These are phyloP conservation scores for Synanthedon formicaeformis DNA, from an alignment of 2,888 invertebrate species.

Conservation along the genomic window DNA sequence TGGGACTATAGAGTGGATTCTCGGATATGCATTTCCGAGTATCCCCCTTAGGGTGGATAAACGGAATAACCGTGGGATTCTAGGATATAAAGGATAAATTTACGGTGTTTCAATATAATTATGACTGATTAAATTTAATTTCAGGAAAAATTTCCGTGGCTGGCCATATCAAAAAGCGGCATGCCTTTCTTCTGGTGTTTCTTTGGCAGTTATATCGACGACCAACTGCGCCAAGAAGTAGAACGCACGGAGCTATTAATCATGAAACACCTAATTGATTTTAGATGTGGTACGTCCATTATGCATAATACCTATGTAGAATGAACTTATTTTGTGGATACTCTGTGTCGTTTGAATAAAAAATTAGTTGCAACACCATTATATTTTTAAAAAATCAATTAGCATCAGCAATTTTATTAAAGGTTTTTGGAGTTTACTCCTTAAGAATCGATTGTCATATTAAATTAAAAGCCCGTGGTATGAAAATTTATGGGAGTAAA, in stretches of 20 bases:
- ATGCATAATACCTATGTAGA: not conserved
- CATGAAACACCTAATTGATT: slow-evolving; percentile 40
- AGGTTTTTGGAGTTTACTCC: no score
- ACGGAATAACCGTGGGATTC: not conserved
- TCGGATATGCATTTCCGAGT: no score
- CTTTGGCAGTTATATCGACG: slow-evolving; percentile 27
- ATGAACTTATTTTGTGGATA: no score
- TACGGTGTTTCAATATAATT: not conserved
- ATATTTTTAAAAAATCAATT: no score
- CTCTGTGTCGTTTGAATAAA: no score
- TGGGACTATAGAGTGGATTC: no score
- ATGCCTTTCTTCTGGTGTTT: slow-evolving; percentile 32
- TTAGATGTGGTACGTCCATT: slow-evolving; percentile 30
- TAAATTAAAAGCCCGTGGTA: no score
- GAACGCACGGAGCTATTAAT: slow-evolving; percentile 29
- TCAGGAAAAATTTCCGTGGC: slow-evolving; percentile 19
- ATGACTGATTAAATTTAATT: slow-evolving; percentile 3
- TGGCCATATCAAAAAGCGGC: slow-evolving; percentile 20
- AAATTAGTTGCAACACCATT: no score
- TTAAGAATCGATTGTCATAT: no score
- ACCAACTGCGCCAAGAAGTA: slow-evolving; percentile 32
- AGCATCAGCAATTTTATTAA: no score
- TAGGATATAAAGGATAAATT: not conserved
- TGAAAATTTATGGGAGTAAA: no score
- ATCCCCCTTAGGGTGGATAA: no score